These are phyloP conservation scores for Athalia rosae DNA, from an alignment of 2,888 invertebrate genomes.

Conservation along the genomic window DNA sequence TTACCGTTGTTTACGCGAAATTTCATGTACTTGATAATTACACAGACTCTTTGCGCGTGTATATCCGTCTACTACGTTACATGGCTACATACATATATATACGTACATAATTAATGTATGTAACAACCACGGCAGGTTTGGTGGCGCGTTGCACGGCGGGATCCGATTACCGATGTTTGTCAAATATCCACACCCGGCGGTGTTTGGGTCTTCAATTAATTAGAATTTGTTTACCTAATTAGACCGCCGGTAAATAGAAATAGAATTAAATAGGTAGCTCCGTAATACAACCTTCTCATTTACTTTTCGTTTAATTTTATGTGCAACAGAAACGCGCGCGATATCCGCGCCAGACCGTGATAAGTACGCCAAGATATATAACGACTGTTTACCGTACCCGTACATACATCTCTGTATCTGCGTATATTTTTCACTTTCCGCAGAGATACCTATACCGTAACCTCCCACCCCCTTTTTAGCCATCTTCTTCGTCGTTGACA, in stretches of 20 bases:
- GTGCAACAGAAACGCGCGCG: conserved; percentile 1
- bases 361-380: not conserved
- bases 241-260: conserved; percentile 39
- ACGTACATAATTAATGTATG: no score
- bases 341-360: not conserved
- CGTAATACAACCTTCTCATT: not conserved
- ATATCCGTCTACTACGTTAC: no score
- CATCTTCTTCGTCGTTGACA: conserved; percentile 23
- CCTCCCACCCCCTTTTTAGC: not conserved
- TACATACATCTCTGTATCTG: not conserved
- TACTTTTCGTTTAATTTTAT: not conserved
- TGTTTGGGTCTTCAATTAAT: conserved; percentile 44
- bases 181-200: conserved; percentile 38
- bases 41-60: no score
- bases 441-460: not conserved
- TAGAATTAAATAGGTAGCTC: conserved; percentile 36
- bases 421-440: not conserved
- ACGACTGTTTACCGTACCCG: not conserved
- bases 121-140: no score
- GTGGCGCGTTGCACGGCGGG: not conserved
- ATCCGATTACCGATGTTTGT: conserved; percentile 43
- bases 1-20: no score
- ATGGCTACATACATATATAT: not conserved
- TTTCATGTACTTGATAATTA: no score
- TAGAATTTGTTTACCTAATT: conserved; percentile 42